Conservation (phyloP, 2,888 invertebrate genomes). For the Ornithoptera priamus region DNA sequence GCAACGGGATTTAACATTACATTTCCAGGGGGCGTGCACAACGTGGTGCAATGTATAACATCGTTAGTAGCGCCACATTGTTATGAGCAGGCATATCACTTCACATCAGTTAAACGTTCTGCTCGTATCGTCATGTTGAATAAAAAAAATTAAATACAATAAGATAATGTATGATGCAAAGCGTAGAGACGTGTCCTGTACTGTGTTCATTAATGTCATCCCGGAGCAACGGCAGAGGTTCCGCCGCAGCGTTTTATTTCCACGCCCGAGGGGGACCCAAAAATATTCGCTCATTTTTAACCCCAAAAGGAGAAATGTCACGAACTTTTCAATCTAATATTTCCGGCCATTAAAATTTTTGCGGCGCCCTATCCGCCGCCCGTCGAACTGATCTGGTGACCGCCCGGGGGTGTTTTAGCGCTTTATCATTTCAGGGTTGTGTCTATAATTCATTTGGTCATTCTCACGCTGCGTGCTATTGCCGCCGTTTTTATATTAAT, state of each 20-base stretch:
- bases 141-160: no score
- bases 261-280: slow-evolving; percentile 3
- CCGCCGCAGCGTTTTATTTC: neutral
- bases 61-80: no score
- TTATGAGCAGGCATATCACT: no score
- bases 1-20: no score
- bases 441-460: slow-evolving; percentile 24
- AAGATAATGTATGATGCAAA: no score
- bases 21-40: no score
- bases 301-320: slow-evolving; percentile 32
- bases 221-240: slow-evolving; percentile 1
- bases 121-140: no score
- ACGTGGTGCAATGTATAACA: no score
- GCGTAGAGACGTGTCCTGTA: no score
- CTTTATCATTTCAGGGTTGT: slow-evolving; percentile 28
- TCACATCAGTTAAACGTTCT: no score
- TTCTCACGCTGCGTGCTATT: slow-evolving; percentile 14
- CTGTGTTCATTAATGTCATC: neutral
- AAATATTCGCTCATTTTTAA: slow-evolving; percentile 28
- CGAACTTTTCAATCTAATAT: slow-evolving; percentile 35
- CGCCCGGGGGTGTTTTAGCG: slow-evolving; percentile 28
- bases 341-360: slow-evolving; percentile 35
- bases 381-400: slow-evolving; percentile 27
- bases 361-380: slow-evolving; percentile 18
- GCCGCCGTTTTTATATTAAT: slow-evolving; percentile 6